A percentile compares a stretch with the other conserved stretches of the same genome.
Conservation (phyloP, 2,888 invertebrate species). For the Aromia moschata region DNA sequence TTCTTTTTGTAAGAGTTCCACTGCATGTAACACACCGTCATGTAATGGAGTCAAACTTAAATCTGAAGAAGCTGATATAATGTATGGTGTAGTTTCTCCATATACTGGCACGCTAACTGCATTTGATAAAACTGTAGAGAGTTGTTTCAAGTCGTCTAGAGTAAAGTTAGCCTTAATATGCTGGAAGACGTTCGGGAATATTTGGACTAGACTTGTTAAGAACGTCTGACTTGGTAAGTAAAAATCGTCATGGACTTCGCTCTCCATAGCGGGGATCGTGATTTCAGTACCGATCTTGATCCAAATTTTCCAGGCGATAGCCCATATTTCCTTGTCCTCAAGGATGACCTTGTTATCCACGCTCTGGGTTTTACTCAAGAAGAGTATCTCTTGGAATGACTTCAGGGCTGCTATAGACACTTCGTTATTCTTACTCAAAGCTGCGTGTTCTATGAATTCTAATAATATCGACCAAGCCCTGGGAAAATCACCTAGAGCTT, state of each 20-base stretch:
- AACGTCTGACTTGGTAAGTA: slow-evolving; percentile 94
- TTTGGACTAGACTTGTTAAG: slow-evolving; percentile 92
- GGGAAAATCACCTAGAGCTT: slow-evolving; percentile 88
- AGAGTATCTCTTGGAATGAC: slow-evolving; percentile 95
- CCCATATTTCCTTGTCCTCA: slow-evolving; percentile 75
- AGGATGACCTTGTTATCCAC: slow-evolving; percentile 58
- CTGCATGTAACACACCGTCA: slow-evolving; percentile 84
- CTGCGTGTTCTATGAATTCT: slow-evolving; percentile 93
- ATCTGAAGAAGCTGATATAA: slow-evolving; percentile 78
- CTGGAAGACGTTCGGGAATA: slow-evolving; percentile 94
- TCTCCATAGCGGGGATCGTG: slow-evolving; percentile 68
- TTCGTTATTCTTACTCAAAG: slow-evolving; percentile 92
- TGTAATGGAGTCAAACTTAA: slow-evolving; percentile 84
- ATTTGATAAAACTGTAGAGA: slow-evolving; percentile 75
- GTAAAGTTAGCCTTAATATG: slow-evolving; percentile 77
- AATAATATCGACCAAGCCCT: slow-evolving; percentile 93
- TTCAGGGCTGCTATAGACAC: slow-evolving; percentile 95
- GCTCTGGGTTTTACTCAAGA: slow-evolving; percentile 67
- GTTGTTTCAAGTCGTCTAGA: slow-evolving; percentile 78
- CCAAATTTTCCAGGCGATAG: slow-evolving; percentile 88
- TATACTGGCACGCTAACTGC: slow-evolving; percentile 83
- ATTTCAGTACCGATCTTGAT: slow-evolving; percentile 84
- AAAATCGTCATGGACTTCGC: slow-evolving; percentile 66
- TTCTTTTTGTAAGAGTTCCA: slow-evolving; percentile 87
- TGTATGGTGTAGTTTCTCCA: slow-evolving; percentile 81